phyloP scores from a whole-genome alignment of 2,888 invertebrate genomes.

The Ptychoptera contaminata region DNA sequence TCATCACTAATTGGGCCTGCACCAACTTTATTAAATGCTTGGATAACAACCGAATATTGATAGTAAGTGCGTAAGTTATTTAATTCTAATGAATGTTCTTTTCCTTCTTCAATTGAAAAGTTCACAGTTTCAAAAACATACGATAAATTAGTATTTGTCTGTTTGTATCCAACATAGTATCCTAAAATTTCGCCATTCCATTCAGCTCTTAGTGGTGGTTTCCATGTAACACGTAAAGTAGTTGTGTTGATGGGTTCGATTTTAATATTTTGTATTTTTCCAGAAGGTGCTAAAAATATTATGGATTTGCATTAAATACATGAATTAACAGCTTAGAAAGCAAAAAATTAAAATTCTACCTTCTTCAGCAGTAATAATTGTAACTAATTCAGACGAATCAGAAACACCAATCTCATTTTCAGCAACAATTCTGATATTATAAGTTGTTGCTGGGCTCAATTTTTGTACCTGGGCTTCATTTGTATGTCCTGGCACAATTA shows the following conservation, averaged over 20 bases:
- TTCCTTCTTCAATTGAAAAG: constrained; percentile 80
- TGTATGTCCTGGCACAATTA: constrained; percentile 77
- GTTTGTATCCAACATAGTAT: constrained; percentile 80
- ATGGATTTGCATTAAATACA: too few species aligned
- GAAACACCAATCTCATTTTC: constrained; percentile 90
- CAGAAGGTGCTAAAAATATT: constrained; percentile 56
- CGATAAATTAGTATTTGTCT: constrained; percentile 69
- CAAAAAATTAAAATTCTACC: too few species aligned
- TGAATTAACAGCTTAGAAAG: too few species aligned
- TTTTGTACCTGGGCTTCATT: constrained; percentile 82
- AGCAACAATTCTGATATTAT: constrained; percentile 82
- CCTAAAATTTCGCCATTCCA: constrained; percentile 88
- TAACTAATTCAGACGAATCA: constrained; percentile 80
- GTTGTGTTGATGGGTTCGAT: constrained; percentile 81
- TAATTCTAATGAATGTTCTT: constrained; percentile 74
- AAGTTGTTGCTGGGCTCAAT: constrained; percentile 78
- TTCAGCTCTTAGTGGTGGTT: constrained; percentile 73
- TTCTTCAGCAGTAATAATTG: constrained; percentile 92
- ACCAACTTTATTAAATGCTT: constrained; percentile 88
- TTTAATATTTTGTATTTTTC: constrained; percentile 67
- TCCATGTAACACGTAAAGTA: constrained; percentile 76
- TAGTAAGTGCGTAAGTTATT: constrained; percentile 79
- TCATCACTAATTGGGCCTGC: constrained; percentile 83
- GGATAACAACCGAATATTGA: constrained; percentile 89
- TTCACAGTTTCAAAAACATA: constrained; percentile 85